phyloP scores from a whole-genome alignment of 2,797 vertebrate species.

The Eulemur rubriventer region DNA sequence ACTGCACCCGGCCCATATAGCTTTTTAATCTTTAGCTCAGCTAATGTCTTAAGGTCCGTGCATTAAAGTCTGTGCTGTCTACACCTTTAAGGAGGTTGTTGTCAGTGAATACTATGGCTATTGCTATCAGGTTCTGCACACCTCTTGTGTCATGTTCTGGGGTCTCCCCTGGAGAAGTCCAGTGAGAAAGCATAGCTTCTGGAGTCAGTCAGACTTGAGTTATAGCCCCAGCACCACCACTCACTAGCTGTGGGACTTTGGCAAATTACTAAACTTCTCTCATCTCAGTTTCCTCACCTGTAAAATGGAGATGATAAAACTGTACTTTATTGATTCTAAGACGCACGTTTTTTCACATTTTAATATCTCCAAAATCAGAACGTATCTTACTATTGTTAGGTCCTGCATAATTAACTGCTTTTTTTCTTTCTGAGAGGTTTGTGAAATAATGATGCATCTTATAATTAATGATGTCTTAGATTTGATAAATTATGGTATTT shows the following conservation, averaged over 20 bases:
- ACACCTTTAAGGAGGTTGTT: background rate
- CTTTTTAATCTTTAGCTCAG: constrained; percentile 14
- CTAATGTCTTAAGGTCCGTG: background rate
- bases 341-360: background rate
- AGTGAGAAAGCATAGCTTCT: background rate
- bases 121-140: background rate
- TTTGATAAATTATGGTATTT: background rate
- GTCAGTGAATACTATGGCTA: background rate
- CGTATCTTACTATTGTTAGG: background rate
- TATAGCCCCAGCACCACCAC: background rate
- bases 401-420: background rate
- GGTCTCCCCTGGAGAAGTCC: background rate
- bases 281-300: background rate
- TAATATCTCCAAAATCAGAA: constrained; percentile 29
- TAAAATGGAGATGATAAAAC: background rate
- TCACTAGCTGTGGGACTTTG: background rate
- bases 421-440: background rate
- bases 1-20: background rate
- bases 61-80: background rate
- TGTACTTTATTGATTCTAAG: background rate
- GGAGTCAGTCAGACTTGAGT: background rate
- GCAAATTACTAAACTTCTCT: background rate
- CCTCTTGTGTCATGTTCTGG: background rate
- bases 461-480: background rate
- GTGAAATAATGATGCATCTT: background rate